Evolutionary conservation across 2,888 invertebrate species (phyloP).

Genomic region (Iphiclides podalirius): DNA sequence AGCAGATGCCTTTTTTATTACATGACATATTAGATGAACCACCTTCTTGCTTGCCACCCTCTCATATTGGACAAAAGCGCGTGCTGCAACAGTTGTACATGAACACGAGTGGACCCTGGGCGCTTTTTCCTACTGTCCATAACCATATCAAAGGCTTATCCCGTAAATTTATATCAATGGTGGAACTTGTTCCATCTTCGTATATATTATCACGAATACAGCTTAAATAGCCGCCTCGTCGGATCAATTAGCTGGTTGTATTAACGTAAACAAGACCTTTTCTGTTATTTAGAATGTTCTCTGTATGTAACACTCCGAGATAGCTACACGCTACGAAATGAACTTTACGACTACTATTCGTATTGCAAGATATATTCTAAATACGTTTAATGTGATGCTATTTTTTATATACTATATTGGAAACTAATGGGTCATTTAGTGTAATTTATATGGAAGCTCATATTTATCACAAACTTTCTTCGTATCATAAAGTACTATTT

Average conservation of each 20-base stretch:
- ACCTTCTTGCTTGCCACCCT: no score
- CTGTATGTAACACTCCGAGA: slow-evolving; percentile 12
- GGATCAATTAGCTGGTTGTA: slow-evolving; percentile 50
- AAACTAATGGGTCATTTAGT: not conserved
- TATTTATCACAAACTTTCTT: not conserved
- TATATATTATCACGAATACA: slow-evolving; percentile 27
- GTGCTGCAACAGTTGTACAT: no score
- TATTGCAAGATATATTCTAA: no score
- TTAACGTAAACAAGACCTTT: slow-evolving; percentile 37
- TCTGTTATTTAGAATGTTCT: slow-evolving; percentile 35
- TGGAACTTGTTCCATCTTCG: slow-evolving; percentile 17
- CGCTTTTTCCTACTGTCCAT: no score
- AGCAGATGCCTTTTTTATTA: no score
- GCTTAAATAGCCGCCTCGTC: slow-evolving; percentile 32
- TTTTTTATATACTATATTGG: not conserved
- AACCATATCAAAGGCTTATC: no score
- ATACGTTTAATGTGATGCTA: no score
- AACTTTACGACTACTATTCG: not conserved
- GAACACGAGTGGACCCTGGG: no score
- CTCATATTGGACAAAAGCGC: no score
- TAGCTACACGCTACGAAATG: not conserved
- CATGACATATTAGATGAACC: no score
- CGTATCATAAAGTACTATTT: no score
- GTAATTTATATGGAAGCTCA: no score
- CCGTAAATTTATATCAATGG: not conserved